Evolutionary conservation across 2,797 vertebrate genomes (phyloP), one percentile per base, ranked within the genome.

Genomic region (Halcyon smyrnensis): DNA sequence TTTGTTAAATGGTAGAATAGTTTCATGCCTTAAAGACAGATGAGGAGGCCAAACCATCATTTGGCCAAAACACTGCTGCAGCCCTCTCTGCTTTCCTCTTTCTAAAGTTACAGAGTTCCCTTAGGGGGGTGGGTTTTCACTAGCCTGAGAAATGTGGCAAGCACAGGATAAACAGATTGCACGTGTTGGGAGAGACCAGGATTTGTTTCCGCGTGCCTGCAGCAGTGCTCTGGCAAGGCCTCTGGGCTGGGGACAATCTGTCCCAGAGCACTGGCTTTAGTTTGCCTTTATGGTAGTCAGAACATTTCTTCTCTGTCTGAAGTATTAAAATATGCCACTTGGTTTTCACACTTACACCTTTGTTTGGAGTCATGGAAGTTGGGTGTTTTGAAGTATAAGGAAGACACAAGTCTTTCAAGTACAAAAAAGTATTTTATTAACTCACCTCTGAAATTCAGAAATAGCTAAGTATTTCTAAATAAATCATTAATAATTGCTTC

Each of bases 341-440:
- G n/a, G 32, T 84, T 84, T 86, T 50, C 23, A 25, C 0, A 4
- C 1, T 1, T 23, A 1, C 8, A 4, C 27, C 70, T 30, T 19
- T 68, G 34, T 87, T 63, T 90, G 70, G 27, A 65, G 59, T 43
- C 24, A 21, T 12, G 7, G 10, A 60, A 68, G 24, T 32, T 17
- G 9, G 13, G 27, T 65, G 37, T 84, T 62, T 13, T 12, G 65
- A 79, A 64, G 34, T 75, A 37, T 24, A 69, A 50, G 45, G 51
- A 39, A 82, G 34, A 34, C 30, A n/a, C 41, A 32, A 67, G 21
- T 56, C 28, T 80, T 89, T 39, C 36, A 85, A 37, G 20, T 48
- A 28, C 2, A 12, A 43, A 46, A 3, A 30, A 12, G 1, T 48
- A 7, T 80, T 65, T 86, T 75, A 34, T 41, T 36, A 59, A 36